Percentiles rank a stretch among this genome's conserved stretches.
These are phyloP conservation scores for Ips nitidus DNA, from an alignment of 1,140 invertebrate genomes.

Conservation along the genomic window DNA sequence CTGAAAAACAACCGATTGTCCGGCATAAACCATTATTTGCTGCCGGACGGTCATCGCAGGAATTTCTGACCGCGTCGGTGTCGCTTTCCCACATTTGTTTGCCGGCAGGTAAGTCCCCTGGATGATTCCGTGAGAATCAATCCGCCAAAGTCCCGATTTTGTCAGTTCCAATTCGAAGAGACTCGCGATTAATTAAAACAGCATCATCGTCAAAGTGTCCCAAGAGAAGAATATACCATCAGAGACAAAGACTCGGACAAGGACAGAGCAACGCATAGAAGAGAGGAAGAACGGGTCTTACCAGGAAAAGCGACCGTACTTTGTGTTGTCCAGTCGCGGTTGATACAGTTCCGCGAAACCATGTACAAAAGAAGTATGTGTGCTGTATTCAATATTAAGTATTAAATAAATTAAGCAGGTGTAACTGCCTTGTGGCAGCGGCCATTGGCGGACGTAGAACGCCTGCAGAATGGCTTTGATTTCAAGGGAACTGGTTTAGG, in stretches of 20 bases:
- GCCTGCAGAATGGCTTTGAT: slow-evolving; percentile 4
- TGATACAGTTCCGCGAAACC: slow-evolving; percentile 31
- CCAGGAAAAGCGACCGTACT: slow-evolving; percentile 21
- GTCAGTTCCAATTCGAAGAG: too few species aligned
- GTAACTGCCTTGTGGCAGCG: slow-evolving; percentile 22
- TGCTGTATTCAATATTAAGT: slow-evolving; percentile 33
- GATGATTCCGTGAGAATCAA: slow-evolving; percentile 1
- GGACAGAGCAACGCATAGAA: not conserved
- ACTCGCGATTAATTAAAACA: too few species aligned
- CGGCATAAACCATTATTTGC: slow-evolving; percentile 35
- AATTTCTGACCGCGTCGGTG: slow-evolving; percentile 26
- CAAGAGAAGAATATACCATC: too few species aligned
- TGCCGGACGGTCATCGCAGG: slow-evolving; percentile 29
- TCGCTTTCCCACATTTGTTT: slow-evolving; percentile 29
- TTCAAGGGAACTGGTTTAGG: slow-evolving; percentile 17
- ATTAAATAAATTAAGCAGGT: slow-evolving; percentile 36
- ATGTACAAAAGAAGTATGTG: slow-evolving; percentile 28
- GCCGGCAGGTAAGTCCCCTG: not conserved
- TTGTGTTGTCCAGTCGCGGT: slow-evolving; percentile 15
- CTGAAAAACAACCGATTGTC: slow-evolving; percentile 41
- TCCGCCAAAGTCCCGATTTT: not conserved
- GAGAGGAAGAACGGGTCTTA: slow-evolving; percentile 13
- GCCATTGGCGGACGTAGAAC: slow-evolving; percentile 18
- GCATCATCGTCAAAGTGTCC: too few species aligned
- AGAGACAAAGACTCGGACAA: too few species aligned